Percentiles rank a stretch among this genome's conserved stretches.
phyloP scores from a whole-genome alignment of 2,113 vertebrate genomes.

The Corapipo altera region DNA sequence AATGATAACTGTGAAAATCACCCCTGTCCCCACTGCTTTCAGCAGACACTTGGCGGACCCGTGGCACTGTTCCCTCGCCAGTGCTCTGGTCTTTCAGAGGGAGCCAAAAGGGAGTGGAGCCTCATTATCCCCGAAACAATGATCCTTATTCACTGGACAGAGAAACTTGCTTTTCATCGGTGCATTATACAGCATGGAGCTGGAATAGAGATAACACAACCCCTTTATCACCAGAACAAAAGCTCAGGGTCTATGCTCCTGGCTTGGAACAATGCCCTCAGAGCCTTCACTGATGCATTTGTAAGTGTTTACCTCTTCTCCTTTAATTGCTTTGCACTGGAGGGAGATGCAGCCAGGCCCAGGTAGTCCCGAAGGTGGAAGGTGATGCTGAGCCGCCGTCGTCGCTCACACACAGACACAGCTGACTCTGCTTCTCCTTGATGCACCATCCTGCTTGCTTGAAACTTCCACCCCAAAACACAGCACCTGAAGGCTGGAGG shows the following conservation, averaged over 20 bases:
- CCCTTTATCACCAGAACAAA: constrained; percentile 53
- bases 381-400: accelerated
- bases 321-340: not conserved
- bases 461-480: not conserved
- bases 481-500: not conserved
- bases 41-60: constrained; percentile 29
- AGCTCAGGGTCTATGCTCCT: constrained; percentile 24
- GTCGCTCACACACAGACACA: accelerated
- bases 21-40: constrained; percentile 44
- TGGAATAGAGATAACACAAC: constrained; percentile 59
- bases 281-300: not conserved
- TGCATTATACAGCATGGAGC: not conserved
- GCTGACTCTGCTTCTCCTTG: accelerated
- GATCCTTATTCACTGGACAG: constrained; percentile 60
- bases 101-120: constrained; percentile 65
- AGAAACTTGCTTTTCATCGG: constrained; percentile 61
- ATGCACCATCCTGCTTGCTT: accelerated
- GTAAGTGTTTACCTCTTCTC: not conserved
- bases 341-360: not conserved
- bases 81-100: constrained; percentile 59
- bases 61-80: constrained; percentile 33
- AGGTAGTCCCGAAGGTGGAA: not conserved
- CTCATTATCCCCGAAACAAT: constrained; percentile 68
- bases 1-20: constrained; percentile 59
- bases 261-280: constrained; percentile 38